Base-by-base conservation (phyloP, 2,113 vertebrate genomes). In the Malurus elegans region DNA sequence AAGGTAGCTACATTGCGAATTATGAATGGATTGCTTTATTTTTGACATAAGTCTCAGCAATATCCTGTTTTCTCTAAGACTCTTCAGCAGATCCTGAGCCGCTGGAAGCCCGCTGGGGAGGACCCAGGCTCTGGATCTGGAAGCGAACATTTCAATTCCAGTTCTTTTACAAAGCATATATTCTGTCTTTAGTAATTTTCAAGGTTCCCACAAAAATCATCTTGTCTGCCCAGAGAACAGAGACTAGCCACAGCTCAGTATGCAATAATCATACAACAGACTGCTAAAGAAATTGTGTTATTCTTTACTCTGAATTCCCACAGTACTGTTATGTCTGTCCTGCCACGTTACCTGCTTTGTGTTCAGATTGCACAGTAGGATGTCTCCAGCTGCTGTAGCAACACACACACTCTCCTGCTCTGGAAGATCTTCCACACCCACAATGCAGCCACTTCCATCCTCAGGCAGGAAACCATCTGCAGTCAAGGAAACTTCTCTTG, bases 401-500 rank as follows among this genome's bases (percentile, higher is more conserved):
- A 99, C 93, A 97, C 99, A 99, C 4, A 98, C 98, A 0, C 98
- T 98, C 83, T 99, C 98, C 23, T 98, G 98, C 48, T 99, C 99
- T 28, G 98, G 98, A 76, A 99, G 91, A 90, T 99, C 98, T 97
- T 99, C 98, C 1, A 99, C 94, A 23, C 98, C 99, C 14, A 99
- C 97, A 3, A 99, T 97, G 60, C 34, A 31, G 5, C 98, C 99
- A 28, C 98, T 98, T 86, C 98, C 98, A 62, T 99, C 99, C 40
- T 98, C 97, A 0, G 98, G 98, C 38, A 99, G 97, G 96, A 98
- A 99, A 42, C 97, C 97, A 18, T 98, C 98, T 0, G 92, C 95
- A 15, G 98, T 98, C 92, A 99, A 70, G 5, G 98, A 98, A 61
- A 99, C 95, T 93, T 99, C 98, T 66, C 93, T 98, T 74, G 97